Conservation (phyloP, 2,113 vertebrate genomes). For the Eptesicus fuscus region DNA sequence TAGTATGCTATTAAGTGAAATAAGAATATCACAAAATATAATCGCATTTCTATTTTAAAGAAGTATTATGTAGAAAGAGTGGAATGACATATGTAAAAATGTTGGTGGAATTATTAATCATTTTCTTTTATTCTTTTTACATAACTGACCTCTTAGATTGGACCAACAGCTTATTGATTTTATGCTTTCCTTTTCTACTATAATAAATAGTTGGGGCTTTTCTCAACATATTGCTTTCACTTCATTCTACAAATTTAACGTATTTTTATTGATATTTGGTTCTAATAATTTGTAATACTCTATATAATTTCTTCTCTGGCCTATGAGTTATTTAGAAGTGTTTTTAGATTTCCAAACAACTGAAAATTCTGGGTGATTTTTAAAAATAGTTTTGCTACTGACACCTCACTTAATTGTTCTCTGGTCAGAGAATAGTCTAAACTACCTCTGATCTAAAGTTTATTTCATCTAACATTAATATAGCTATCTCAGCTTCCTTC, state of each 20-base stretch:
- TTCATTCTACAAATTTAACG: background rate
- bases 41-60: slow-evolving; percentile 23
- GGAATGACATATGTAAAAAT: background rate
- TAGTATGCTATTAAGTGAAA: background rate
- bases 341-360: slow-evolving; percentile 31
- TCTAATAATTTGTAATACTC: slow-evolving; percentile 20
- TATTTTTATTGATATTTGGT: slow-evolving; percentile 4
- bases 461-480: background rate
- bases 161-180: background rate
- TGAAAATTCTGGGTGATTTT: background rate
- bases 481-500: background rate
- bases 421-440: background rate
- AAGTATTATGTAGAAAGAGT: background rate
- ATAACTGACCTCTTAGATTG: background rate
- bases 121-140: slow-evolving; percentile 25
- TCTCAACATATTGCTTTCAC: background rate
- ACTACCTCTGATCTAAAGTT: background rate
- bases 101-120: background rate
- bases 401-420: background rate
- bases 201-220: slow-evolving; percentile 23
- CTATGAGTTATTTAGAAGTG: background rate
- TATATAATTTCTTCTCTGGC: slow-evolving; percentile 1
- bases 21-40: slow-evolving; percentile 15
- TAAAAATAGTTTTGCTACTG: background rate
- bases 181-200: background rate